A percentile compares a stretch with the other conserved stretches of the same genome.
phyloP scores from a whole-genome alignment of 2,888 invertebrate species.

The Sceliomorpha sp. region DNA sequence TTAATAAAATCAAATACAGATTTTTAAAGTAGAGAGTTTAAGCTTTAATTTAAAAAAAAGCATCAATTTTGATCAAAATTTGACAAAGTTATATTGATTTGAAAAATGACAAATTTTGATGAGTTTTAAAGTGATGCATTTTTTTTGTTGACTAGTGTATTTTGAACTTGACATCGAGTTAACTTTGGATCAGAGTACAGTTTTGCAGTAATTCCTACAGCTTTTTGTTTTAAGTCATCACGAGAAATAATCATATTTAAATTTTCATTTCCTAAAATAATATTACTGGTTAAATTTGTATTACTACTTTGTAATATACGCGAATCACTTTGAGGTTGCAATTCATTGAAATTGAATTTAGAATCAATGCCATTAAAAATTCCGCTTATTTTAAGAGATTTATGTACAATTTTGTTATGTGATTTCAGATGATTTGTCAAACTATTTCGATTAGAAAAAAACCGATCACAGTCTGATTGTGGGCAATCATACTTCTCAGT shows the following conservation, averaged over 20 bases:
- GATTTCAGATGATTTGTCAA: slow-evolving; percentile 7
- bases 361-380: no score
- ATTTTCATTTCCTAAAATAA: neutral
- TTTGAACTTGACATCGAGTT: slow-evolving; percentile 4
- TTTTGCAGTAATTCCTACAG: slow-evolving; percentile 10
- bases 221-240: slow-evolving; percentile 8
- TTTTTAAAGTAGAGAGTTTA: no score
- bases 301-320: neutral
- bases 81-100: no score
- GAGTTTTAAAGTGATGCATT: no score
- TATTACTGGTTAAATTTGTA: neutral
- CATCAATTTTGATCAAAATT: no score
- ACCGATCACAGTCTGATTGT: neutral
- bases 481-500: neutral
- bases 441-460: slow-evolving; percentile 9
- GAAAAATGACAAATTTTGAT: no score
- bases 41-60: no score
- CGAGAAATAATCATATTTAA: neutral
- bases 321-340: slow-evolving; percentile 4
- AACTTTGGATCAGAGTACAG: slow-evolving; percentile 12
- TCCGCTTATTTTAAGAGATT: neutral
- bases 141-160: no score
- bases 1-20: no score
- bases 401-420: neutral
- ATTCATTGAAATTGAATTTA: neutral